Evolutionary conservation across 2,888 invertebrate species (phyloP), one percentile per base, ranked within the genome.

Genomic region (Desoria tigrina): DNA sequence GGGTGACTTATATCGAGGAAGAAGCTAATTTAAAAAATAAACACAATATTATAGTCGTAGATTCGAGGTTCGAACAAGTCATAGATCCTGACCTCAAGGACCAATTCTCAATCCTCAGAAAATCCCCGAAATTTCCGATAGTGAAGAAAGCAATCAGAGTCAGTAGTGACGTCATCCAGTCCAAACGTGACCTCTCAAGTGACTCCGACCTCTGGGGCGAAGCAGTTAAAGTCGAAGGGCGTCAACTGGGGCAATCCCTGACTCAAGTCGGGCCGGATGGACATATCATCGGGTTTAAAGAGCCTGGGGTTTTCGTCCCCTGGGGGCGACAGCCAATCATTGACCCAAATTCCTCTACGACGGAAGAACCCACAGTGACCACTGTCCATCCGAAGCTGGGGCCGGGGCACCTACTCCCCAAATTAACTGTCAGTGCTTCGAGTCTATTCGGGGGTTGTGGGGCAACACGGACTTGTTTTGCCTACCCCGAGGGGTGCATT

Each of bases 401-500:
- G n/a, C 32, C 11, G 32, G 11, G 32, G 4, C 32, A 11, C 11
- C 11, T 32, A 32, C 4, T 32, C 6, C 32, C 32, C 32, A 32
- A 32, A 11, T 32, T 32, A 6, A 9, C 16, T 9, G 21, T 51
- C 21, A 14, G 16, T 4, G 28, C 53, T 9, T 28, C 49, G 3
- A 24, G 27, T 1, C 32, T 62, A 21, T 92, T 92, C 81, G 83
- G 84, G 28, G 87, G 86, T 1, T 94, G 94, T 76, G 86, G 85
- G 0, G 81, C 82, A 49, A 84, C 82, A 7, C 3, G 51, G 23
- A 18, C 27, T 9, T 94, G 94, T 78, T 92, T 92, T 77, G 92
- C 93, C 0, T 83, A 86, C 0, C 90, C 91, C 0, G 82, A 84
- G 62, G 86, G 85, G 69, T 93, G 93, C 79, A 79, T 88, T 1